Conservation (phyloP, 2,113 vertebrate genomes). For the Ctenodactylus gundi region DNA sequence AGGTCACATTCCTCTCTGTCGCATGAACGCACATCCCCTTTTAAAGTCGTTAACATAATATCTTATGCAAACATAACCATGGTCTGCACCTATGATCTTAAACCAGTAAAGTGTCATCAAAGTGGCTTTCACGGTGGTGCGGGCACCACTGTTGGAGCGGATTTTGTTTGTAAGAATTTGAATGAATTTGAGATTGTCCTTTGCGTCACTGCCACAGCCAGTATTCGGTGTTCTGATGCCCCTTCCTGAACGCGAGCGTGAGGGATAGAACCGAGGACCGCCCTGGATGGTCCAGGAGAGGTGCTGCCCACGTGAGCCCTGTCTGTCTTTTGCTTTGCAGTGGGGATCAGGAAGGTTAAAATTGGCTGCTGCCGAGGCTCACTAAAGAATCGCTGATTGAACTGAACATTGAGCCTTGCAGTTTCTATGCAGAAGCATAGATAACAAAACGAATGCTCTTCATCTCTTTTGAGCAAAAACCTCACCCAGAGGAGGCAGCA, state of each 20-base stretch:
- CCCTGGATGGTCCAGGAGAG: fast-evolving
- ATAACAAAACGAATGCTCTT: not conserved
- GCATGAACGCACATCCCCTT: not conserved
- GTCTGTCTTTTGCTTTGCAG: fast-evolving
- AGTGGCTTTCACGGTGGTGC: not conserved
- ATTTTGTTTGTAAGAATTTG: not conserved
- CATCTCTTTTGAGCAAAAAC: not conserved
- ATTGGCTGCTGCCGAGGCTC: not conserved
- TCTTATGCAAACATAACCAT: not conserved
- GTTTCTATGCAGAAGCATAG: not conserved
- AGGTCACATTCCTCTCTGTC: not conserved
- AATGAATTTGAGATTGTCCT: not conserved
- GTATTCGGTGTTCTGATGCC: not conserved
- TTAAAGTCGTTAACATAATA: not conserved
- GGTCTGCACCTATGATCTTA: not conserved
- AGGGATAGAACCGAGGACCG: fast-evolving
- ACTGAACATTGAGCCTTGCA: fast-evolving
- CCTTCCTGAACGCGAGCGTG: not conserved
- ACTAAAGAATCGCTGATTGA: fast-evolving
- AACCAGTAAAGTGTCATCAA: not conserved
- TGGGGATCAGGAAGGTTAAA: not conserved
- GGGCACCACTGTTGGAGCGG: not conserved
- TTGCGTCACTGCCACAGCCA: fast-evolving
- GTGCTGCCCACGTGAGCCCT: not conserved
- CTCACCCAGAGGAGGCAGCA: not conserved